Base-by-base conservation (phyloP, 2,797 vertebrate genomes). In the Molothrus aeneus region DNA sequence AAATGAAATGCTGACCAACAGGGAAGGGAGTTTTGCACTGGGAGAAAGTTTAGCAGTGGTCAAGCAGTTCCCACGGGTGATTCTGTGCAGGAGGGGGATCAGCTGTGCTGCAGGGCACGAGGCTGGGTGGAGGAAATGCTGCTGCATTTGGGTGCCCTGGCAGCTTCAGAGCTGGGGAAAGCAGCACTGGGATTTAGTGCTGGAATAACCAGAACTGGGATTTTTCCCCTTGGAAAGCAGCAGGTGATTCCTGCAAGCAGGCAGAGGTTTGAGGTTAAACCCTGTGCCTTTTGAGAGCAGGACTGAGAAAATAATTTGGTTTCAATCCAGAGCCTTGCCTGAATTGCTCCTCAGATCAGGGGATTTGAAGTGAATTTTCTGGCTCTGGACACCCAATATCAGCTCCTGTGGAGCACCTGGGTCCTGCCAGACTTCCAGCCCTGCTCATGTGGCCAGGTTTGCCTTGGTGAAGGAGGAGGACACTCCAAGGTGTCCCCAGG, bases 1-100 rank as follows among this genome's bases (percentile, higher is more conserved):
- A 75, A 96, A 86, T 51, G 16, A 95, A 95, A 79, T 91, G 90
- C 91, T 95, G 94, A 92, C 86, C 83, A 92, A 79, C 25, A 3
- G 78, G 93, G 81, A 96, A 96, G 92, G 92, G 91, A 80, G 73
- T 36, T 90, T 45, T 93, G 86, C 81, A 71, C 61, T 19, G 1
- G 54, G 74, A 86, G 78, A 96, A 94, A 83, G 88, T 69, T 92
- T 63, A 90, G 81, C 87, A 59, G 63, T 13, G 45, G 80, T 51
- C 20, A 4, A 59, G 66, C 21, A 2, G 77, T 93, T 96, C 95
- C 87, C 94, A 96, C 28, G 24, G 66, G 32, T 0, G 14, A 6
- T 16, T 7, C 6, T 22, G 38, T 66, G 48, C 50, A 21, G 17
- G 18, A 83, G 18, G 22, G 38, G 53, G 36, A 28, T 17, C 11